Percentiles rank a stretch among this genome's conserved stretches.
Evolutionary conservation across 2,888 invertebrate genomes (phyloP).

Genomic region (Emesis furor): DNA sequence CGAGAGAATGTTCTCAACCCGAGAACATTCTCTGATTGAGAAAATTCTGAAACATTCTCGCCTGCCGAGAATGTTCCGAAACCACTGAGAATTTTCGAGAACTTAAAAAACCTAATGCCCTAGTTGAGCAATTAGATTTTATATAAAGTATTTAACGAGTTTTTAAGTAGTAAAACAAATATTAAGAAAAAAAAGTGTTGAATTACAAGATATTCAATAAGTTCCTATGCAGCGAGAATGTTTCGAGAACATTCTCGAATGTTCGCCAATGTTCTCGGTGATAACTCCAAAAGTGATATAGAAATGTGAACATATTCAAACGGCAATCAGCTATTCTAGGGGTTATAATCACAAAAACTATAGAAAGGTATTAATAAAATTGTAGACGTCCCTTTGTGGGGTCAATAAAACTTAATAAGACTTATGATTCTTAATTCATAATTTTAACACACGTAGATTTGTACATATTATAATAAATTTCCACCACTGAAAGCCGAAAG

Average conservation of each 20-base stretch:
- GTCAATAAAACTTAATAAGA: not conserved
- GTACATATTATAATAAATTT: no score
- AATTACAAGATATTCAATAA: no score
- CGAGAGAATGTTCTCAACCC: no score
- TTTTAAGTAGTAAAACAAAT: not conserved
- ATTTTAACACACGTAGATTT: not conserved
- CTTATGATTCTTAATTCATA: not conserved
- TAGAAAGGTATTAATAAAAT: not conserved
- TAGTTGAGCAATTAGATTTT: not conserved
- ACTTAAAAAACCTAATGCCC: not conserved
- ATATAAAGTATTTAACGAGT: slow-evolving; percentile 1
- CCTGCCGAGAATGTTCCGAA: slow-evolving; percentile 7
- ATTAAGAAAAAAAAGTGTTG: not conserved
- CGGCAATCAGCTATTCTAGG: not conserved
- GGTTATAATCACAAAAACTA: slow-evolving; percentile 5
- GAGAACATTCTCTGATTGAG: no score
- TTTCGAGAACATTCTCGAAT: not conserved
- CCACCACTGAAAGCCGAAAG: no score
- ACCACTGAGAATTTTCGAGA: slow-evolving; percentile 7
- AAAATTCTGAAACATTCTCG: not conserved
- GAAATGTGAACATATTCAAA: slow-evolving; percentile 2
- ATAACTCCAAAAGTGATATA: slow-evolving; percentile 2
- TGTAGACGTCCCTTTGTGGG: no score
- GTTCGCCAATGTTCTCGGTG: not conserved
- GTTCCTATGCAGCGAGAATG: no score